A percentile compares a stretch with the other conserved stretches of the same genome.
These are phyloP conservation scores for Thripadectes ignobilis DNA, from an alignment of 2,797 vertebrate genomes.

Conservation along the genomic window DNA sequence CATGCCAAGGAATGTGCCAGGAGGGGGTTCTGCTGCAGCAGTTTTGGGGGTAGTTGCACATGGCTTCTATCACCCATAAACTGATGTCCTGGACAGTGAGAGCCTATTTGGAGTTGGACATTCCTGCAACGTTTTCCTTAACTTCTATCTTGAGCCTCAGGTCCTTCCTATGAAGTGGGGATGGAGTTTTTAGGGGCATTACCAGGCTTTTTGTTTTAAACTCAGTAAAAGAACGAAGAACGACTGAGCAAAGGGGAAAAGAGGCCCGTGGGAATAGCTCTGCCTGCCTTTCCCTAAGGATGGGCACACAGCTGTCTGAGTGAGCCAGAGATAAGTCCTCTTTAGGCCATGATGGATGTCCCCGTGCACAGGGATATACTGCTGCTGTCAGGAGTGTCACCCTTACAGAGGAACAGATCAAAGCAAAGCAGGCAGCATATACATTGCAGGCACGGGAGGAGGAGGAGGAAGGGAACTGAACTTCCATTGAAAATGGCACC, in stretches of 20 bases:
- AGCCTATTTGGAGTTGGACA: background rate
- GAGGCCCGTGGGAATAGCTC: background rate
- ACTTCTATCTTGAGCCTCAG: background rate
- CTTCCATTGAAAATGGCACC: background rate
- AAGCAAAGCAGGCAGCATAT: background rate
- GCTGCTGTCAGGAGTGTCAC: background rate
- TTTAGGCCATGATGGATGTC: background rate
- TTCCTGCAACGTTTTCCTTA: background rate
- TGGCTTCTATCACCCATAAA: background rate
- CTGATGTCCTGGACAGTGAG: background rate
- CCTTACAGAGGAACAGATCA: background rate
- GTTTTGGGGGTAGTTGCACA: background rate
- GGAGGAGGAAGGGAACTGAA: background rate
- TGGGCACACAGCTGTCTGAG: background rate
- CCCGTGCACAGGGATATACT: fast-evolving
- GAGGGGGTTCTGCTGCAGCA: background rate
- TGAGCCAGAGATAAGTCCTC: background rate
- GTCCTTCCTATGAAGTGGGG: background rate
- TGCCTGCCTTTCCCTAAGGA: background rate
- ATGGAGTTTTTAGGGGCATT: background rate
- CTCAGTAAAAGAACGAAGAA: background rate
- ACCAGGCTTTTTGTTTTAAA: background rate
- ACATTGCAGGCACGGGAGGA: background rate
- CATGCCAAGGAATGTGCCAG: background rate
- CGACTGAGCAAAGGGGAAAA: background rate